Evolutionary conservation across 1,140 invertebrate species (phyloP).

Genomic region (Drosophila parabipectinata): DNA sequence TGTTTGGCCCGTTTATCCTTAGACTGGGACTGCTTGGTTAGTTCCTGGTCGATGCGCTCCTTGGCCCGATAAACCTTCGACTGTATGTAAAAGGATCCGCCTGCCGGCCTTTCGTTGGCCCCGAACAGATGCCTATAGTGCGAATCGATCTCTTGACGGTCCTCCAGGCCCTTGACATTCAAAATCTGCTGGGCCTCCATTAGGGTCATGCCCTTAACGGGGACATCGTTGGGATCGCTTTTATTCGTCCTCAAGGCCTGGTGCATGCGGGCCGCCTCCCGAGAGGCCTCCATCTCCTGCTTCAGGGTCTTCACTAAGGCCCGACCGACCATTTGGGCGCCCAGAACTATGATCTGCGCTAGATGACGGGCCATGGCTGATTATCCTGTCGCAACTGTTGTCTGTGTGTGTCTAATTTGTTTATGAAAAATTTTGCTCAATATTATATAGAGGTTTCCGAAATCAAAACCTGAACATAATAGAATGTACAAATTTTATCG

Average conservation of each 20-base stretch:
- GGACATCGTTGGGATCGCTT: background rate
- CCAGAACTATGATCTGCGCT: constrained; percentile 39
- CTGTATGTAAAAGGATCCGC: constrained; percentile 98
- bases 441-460: constrained; percentile 17
- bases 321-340: constrained; percentile 47
- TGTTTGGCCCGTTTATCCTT: background rate
- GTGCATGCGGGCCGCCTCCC: constrained; percentile 78
- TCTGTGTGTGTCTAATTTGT: constrained; percentile 7
- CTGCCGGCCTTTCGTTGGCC: constrained; percentile 95
- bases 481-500: constrained; percentile 9
- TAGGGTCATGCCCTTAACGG: constrained; percentile 58
- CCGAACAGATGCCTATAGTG: constrained; percentile 92
- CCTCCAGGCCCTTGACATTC: constrained; percentile 41
- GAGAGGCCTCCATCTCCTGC: constrained; percentile 58
- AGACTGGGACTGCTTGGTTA: constrained; percentile 65
- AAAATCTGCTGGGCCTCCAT: constrained; percentile 55
- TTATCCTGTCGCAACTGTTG: background rate
- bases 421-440: constrained; percentile 21
- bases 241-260: background rate
- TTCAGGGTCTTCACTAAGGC: constrained; percentile 56
- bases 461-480: constrained; percentile 27
- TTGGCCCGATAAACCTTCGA: constrained; percentile 98
- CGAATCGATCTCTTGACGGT: constrained; percentile 33
- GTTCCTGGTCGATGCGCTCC: constrained; percentile 93
- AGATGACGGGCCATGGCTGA: constrained; percentile 51